Base-by-base conservation (phyloP, 1,140 invertebrate species). In the Probaryconus sp. region DNA sequence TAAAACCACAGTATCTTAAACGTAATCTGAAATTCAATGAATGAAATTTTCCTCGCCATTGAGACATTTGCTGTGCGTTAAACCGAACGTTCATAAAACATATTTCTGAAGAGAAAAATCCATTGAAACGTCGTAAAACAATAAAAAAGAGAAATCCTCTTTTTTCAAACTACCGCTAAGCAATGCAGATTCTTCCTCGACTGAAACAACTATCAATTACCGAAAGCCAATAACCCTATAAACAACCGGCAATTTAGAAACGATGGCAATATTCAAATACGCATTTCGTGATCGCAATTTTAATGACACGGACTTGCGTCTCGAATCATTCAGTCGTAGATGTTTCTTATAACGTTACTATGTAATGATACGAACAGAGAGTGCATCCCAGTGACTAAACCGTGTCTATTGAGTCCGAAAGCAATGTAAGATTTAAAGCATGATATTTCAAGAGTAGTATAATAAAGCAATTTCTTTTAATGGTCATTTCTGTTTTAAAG, bases 1-100 rank as follows among this genome's bases (percentile, higher is more conserved):
- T 38, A 38, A 38, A 16, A 10, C 5, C 5, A 18, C 35, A 17
- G n/a, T n/a, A n/a, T n/a, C n/a, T n/a, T n/a, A n/a, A n/a, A n/a
- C n/a, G n/a, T n/a, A n/a, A 38, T 38, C 35, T 5, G n/a, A 38
- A 38, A 38, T 38, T 38, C 35, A 38, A 38, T 38, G 35, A 38
- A 38, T 17, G 35, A 6, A 13, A 5, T 5, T 35, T 35, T 13
- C 2, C 31, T n/a, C 1, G 16, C 35, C 35, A 38, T 38, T 38
- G 35, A 38, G 35, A 38, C 35, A 38, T 38, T 38, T 38, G 6
- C 13, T 38, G 6, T 16, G 5, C 14, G n/a, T n/a, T n/a, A n/a
- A n/a, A n/a, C n/a, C n/a, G n/a, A n/a, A n/a, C n/a, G n/a, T n/a
- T n/a, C n/a, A n/a, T n/a, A n/a, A 7, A 38, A 7, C n/a, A 31